Percentiles rank a stretch among this genome's conserved stretches.
Evolutionary conservation across 2,113 vertebrate genomes (phyloP).

Genomic region (Nerophis lumbriciformis): DNA sequence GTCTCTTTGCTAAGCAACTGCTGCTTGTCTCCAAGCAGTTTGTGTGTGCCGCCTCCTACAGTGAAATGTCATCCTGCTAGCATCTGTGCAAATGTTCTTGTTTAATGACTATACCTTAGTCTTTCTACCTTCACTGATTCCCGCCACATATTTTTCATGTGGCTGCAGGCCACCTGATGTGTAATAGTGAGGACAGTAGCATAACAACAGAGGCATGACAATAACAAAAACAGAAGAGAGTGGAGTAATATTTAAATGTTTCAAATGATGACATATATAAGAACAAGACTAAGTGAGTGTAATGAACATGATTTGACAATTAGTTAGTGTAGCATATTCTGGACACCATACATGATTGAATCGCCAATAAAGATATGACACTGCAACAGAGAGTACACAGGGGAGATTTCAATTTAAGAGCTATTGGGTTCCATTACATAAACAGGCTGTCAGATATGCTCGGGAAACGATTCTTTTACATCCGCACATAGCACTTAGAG

Average conservation of each 20-base stretch:
- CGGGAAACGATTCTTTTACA: slow-evolving; percentile 20
- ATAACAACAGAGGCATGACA: slow-evolving; percentile 38
- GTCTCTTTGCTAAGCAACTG: slow-evolving; percentile 67
- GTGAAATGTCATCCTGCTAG: slow-evolving; percentile 42
- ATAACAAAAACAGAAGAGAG: slow-evolving; percentile 12
- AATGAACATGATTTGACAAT: not conserved
- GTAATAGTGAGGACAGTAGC: slow-evolving; percentile 17
- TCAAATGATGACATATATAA: no score
- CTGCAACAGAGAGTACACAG: slow-evolving; percentile 17
- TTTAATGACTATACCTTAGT: slow-evolving; percentile 18
- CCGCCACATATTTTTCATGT: slow-evolving; percentile 7
- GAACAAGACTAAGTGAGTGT: not conserved
- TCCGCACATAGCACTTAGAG: slow-evolving; percentile 31
- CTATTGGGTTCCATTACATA: slow-evolving; percentile 25
- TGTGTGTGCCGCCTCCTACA: slow-evolving; percentile 42
- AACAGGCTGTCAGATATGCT: slow-evolving; percentile 28
- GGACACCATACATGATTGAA: slow-evolving; percentile 13
- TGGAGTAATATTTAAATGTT: slow-evolving; percentile 2
- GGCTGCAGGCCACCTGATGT: slow-evolving; percentile 11
- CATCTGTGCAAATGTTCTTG: slow-evolving; percentile 43
- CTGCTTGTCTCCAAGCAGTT: slow-evolving; percentile 58
- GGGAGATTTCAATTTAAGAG: slow-evolving; percentile 23
- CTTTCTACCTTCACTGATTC: slow-evolving; percentile 29
- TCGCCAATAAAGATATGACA: slow-evolving; percentile 7
- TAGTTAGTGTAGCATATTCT: not conserved